phyloP scores from a whole-genome alignment of 2,113 vertebrate species.

The Myanophis thanlyinensis region DNA sequence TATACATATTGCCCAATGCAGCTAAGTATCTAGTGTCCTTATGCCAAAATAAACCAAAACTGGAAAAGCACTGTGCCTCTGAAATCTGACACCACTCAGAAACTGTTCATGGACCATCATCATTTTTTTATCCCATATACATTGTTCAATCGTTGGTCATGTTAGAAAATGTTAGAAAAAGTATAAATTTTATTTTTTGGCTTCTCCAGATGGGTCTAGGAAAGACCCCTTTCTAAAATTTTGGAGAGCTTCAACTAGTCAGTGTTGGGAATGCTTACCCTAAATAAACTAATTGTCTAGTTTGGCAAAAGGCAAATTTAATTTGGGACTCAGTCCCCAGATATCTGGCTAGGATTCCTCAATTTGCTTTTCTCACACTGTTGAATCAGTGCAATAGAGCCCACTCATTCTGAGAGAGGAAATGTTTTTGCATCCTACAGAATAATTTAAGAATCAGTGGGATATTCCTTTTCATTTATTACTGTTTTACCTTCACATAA shows the following conservation, averaged over 20 bases:
- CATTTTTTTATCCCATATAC: accelerated
- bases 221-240: neutral
- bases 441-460: neutral
- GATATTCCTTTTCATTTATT: neutral
- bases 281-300: neutral
- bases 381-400: slow-evolving; percentile 40
- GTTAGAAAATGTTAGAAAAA: slow-evolving; percentile 15
- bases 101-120: no score
- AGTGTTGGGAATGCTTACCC: neutral
- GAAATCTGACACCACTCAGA: neutral
- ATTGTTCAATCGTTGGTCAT: slow-evolving; percentile 30
- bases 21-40: neutral
- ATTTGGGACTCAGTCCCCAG: slow-evolving; percentile 22
- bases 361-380: slow-evolving; percentile 48
- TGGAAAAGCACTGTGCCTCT: neutral
- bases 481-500: neutral
- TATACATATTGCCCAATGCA: neutral
- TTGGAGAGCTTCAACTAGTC: neutral
- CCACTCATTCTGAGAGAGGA: slow-evolving; percentile 9
- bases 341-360: slow-evolving; percentile 47
- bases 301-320: neutral
- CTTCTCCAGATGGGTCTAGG: neutral
- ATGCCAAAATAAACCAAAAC: neutral
- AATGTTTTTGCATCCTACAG: neutral
- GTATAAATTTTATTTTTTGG: neutral